Base-by-base conservation (phyloP, 1,140 invertebrate species). In the Thrips palmi region DNA sequence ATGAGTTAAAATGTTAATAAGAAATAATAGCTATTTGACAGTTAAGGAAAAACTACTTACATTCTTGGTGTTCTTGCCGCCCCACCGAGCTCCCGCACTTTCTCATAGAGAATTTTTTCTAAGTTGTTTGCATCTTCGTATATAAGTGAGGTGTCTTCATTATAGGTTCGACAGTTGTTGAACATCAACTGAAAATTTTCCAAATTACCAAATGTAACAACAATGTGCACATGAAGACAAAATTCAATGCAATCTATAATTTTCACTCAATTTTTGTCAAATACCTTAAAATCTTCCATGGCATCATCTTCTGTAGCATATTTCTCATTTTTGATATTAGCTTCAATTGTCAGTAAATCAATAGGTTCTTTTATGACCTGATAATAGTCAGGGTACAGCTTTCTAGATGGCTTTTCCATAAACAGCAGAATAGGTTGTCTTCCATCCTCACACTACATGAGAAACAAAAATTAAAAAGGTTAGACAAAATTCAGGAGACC, bases 311-410 rank as follows among this genome's bases (percentile, higher is more conserved):
- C 72, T 40, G 48, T 65, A 38, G 62, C 56, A 55, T 82, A 73
- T 33, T 69, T 69, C 45, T 72, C 67, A 36, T 54, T 64, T 54
- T 84, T 83, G 31, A 94, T 93, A 59, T 93, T 93, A 12, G 70
- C 60, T 51, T 93, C 83, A 52, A 97, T 94, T 20, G 78, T 86
- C 24, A 86, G 67, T 78, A 97, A 88, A 56, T 96, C 91, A 41
- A 96, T 93, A 1, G 92, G 92, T 47, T 85, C 80, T 23, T 76
- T 67, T 41, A 97, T 97, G 1, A 96, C 75, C 29, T 88, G 77
- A 59, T 94, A 96, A 58, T 96, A 96, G 54, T 93, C 89, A 0
- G 91, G 86, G 59, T 96, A 97, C 14, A 89, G 61, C 55, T 93
- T 92, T 51, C 86, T 88, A 1, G 84, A 91, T 3, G 93, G 93